These are phyloP conservation scores for Orthosia cruda DNA, from an alignment of 2,888 invertebrate genomes.

Conservation along the genomic window DNA sequence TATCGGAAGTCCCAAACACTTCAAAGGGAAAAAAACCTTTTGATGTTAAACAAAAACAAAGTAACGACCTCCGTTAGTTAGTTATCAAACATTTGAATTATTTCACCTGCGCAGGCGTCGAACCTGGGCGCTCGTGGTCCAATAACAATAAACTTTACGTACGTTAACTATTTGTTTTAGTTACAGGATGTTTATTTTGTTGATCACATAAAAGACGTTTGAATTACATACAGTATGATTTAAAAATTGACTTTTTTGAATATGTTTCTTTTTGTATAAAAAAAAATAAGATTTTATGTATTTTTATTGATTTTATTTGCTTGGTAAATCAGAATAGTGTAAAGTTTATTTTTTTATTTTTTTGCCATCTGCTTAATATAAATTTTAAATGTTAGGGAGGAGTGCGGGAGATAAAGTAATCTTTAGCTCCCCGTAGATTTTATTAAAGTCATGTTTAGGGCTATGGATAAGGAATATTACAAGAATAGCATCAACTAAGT, in stretches of 20 bases:
- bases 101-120: slow-evolving; percentile 66
- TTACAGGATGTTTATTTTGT: slow-evolving; percentile 71
- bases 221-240: slow-evolving; percentile 60
- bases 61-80: slow-evolving; percentile 7
- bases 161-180: slow-evolving; percentile 71
- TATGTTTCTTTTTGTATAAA: too few species aligned
- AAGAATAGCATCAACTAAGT: not conserved
- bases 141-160: slow-evolving; percentile 78
- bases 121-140: slow-evolving; percentile 63
- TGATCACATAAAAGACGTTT: slow-evolving; percentile 58
- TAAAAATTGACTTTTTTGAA: slow-evolving; percentile 24
- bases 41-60: slow-evolving; percentile 35
- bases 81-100: slow-evolving; percentile 57
- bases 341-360: too few species aligned
- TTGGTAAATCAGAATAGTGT: too few species aligned
- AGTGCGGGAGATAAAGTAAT: not conserved
- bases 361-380: too few species aligned
- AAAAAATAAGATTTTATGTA: not conserved
- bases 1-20: not conserved
- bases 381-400: too few species aligned
- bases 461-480: not conserved
- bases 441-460: not conserved
- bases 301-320: not conserved
- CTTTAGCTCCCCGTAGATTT: not conserved
- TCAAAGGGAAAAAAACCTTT: slow-evolving; percentile 24